A percentile compares a stretch with the other conserved stretches of the same genome.
Conservation (phyloP, 2,888 invertebrate species). For the Hydrotaea cyrtoneurina region DNA sequence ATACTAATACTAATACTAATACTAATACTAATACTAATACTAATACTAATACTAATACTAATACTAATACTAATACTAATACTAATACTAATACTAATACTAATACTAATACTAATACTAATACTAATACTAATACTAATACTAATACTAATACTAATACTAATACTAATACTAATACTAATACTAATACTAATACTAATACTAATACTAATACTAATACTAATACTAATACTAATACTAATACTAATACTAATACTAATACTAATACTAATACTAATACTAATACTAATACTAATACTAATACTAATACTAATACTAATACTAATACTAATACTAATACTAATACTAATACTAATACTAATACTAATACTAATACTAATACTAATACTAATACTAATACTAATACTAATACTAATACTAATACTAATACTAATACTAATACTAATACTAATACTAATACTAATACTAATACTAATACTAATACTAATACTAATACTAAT, state of each 20-base stretch:
- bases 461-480: conserved; percentile 1
- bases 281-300: neutral
- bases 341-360: conserved; percentile 1
- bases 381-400: conserved; percentile 1
- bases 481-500: conserved; percentile 1
- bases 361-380: conserved; percentile 1
- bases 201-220: conserved; percentile 1
- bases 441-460: conserved; percentile 1
- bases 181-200: conserved; percentile 1
- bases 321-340: conserved; percentile 1
- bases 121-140: conserved; percentile 1
- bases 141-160: conserved; percentile 1
- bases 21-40: conserved; percentile 1
- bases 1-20: conserved; percentile 1
- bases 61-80: conserved; percentile 1
- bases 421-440: conserved; percentile 1
- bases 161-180: conserved; percentile 1
- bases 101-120: conserved; percentile 1
- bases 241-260: too few relatives aligned
- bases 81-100: conserved; percentile 1
- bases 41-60: conserved; percentile 1
- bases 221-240: neutral
- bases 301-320: neutral
- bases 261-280: too few relatives aligned
- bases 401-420: conserved; percentile 1